Conservation (phyloP, 1,140 invertebrate genomes). For the Zophobas atratus region DNA sequence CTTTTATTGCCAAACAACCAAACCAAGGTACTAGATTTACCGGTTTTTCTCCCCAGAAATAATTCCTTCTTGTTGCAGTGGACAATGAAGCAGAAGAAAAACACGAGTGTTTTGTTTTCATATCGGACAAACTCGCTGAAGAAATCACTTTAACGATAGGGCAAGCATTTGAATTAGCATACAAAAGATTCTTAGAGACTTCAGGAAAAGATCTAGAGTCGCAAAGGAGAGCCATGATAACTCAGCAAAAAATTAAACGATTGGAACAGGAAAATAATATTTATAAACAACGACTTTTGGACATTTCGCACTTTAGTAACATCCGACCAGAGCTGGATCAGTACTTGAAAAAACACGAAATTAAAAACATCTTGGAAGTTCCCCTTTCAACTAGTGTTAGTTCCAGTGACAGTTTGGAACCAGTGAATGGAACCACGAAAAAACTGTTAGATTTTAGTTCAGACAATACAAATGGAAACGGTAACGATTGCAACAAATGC, state of each 20-base stretch:
- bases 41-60: neutral
- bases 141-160: slow-evolving; percentile 98
- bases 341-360: slow-evolving; percentile 64
- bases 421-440: slow-evolving; percentile 67
- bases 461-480: slow-evolving; percentile 66
- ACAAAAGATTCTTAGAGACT: slow-evolving; percentile 87
- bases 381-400: slow-evolving; percentile 15
- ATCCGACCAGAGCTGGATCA: slow-evolving; percentile 64
- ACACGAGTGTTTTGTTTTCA: slow-evolving; percentile 97
- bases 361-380: slow-evolving; percentile 65
- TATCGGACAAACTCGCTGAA: slow-evolving; percentile 95
- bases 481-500: slow-evolving; percentile 25
- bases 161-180: slow-evolving; percentile 98
- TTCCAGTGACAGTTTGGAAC: slow-evolving; percentile 45
- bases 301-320: slow-evolving; percentile 69
- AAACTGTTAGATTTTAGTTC: slow-evolving; percentile 58
- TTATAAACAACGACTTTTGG: slow-evolving; percentile 78
- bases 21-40: slow-evolving; percentile 60
- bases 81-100: slow-evolving; percentile 74
- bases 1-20: slow-evolving; percentile 91
- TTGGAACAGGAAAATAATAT: slow-evolving; percentile 81
- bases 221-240: slow-evolving; percentile 78
- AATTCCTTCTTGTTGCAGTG: slow-evolving; percentile 49
- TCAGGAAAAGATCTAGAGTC: slow-evolving; percentile 83
- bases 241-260: slow-evolving; percentile 82